Evolutionary conservation across 2,888 invertebrate species (phyloP).

Genomic region (Mamestra brassicae): DNA sequence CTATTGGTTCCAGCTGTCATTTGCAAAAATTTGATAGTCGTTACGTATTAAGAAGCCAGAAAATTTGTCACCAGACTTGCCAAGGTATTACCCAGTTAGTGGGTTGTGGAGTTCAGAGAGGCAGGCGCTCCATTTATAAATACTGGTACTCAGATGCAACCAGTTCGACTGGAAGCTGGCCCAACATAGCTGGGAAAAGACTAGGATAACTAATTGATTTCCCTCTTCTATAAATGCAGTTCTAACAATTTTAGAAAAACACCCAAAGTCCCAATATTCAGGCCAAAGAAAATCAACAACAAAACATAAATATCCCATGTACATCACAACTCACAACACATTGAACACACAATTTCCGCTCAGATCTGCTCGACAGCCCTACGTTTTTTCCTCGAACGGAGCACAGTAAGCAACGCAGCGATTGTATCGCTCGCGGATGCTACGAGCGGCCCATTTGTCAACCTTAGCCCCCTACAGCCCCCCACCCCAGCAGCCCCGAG

Average conservation of each 20-base stretch:
- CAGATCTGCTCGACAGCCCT: slow-evolving; percentile 81
- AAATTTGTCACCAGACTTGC: too few species aligned
- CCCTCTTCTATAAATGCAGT: too few species aligned
- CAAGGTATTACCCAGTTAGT: too few species aligned
- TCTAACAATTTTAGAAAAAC: neutral
- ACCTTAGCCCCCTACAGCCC: slow-evolving; percentile 84
- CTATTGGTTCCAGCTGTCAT: too few species aligned
- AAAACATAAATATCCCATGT: neutral
- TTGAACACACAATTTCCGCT: slow-evolving; percentile 12
- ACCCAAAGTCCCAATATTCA: neutral
- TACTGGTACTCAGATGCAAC: too few species aligned
- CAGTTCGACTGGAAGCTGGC: too few species aligned
- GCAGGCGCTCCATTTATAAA: too few species aligned
- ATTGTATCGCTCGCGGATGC: slow-evolving; percentile 91
- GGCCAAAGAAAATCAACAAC: neutral
- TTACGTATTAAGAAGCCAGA: too few species aligned
- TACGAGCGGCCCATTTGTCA: slow-evolving; percentile 91
- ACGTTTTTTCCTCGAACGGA: slow-evolving; percentile 91
- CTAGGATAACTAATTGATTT: too few species aligned
- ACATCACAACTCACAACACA: slow-evolving; percentile 9
- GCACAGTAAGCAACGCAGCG: slow-evolving; percentile 91
- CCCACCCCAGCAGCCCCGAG: slow-evolving; percentile 70
- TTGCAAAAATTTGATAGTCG: too few species aligned
- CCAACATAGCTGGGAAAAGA: too few species aligned
- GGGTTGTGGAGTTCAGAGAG: too few species aligned